Percentiles rank a stretch among this genome's conserved stretches.
These are phyloP conservation scores for Heterocephalus glaber DNA, from an alignment of 2,113 vertebrate genomes.

Conservation along the genomic window DNA sequence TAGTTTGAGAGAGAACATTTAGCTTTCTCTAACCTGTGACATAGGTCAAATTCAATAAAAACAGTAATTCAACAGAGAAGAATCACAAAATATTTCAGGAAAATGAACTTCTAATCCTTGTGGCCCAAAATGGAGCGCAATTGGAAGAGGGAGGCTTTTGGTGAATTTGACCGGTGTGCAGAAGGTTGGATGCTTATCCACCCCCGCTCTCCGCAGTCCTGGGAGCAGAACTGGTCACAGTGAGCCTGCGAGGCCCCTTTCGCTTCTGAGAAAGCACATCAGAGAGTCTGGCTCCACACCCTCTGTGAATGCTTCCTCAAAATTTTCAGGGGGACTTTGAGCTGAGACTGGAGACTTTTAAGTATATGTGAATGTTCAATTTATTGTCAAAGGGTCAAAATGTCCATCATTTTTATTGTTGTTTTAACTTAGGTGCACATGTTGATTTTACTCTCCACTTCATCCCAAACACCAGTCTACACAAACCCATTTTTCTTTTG, in stretches of 20 bases:
- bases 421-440: background rate
- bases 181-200: too few species aligned
- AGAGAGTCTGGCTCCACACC: too few species aligned
- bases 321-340: background rate
- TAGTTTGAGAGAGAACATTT: background rate
- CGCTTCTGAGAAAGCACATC: background rate
- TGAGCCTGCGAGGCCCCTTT: too few species aligned
- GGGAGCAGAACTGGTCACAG: too few species aligned
- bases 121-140: background rate
- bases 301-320: background rate
- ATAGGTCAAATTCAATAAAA: background rate
- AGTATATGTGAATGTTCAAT: background rate
- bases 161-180: background rate
- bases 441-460: background rate
- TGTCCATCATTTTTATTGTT: background rate
- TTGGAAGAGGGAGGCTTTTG: too few species aligned
- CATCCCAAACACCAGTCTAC: background rate
- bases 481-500: background rate
- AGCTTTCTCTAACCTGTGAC: background rate
- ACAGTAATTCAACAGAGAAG: background rate
- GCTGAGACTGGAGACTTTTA: background rate
- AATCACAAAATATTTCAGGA: background rate
- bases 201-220: too few species aligned
- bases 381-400: background rate
- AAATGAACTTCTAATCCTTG: background rate